These are phyloP conservation scores for Hermaeophaga mercurialis DNA, from an alignment of 2,888 invertebrate species.

Conservation along the genomic window DNA sequence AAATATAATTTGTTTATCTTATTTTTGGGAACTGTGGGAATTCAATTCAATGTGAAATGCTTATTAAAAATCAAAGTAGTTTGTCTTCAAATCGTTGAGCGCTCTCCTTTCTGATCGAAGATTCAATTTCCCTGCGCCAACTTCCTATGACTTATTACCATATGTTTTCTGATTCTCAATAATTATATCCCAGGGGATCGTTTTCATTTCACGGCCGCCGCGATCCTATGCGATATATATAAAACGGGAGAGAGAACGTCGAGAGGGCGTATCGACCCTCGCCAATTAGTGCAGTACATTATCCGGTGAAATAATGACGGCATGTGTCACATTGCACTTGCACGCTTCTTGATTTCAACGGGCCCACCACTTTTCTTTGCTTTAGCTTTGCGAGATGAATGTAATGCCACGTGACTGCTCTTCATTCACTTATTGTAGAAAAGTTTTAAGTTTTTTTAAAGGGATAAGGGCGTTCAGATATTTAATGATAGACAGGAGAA, in stretches of 20 bases:
- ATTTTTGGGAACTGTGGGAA: too few relatives aligned
- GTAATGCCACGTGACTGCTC: conserved; percentile 36
- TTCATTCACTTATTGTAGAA: conserved; percentile 27
- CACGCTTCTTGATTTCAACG: conserved; percentile 51
- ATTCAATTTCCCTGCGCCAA: neutral
- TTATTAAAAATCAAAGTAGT: too few relatives aligned
- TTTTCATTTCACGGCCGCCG: conserved; percentile 45
- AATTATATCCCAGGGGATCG: conserved; percentile 51
- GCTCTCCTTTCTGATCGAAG: neutral
- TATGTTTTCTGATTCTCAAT: conserved; percentile 52
- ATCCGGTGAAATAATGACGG: conserved; percentile 56
- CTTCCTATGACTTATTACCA: conserved; percentile 47
- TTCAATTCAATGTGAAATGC: too few relatives aligned
- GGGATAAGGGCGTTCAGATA: too few relatives aligned
- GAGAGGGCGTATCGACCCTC: conserved; percentile 45
- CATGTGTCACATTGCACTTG: conserved; percentile 57
- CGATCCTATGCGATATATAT: conserved; percentile 25
- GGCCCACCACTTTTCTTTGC: conserved; percentile 36
- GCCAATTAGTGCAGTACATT: conserved; percentile 56
- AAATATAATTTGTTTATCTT: too few relatives aligned
- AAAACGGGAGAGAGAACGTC: conserved; percentile 38
- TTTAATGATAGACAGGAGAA: too few relatives aligned
- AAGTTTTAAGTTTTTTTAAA: conserved; percentile 8
- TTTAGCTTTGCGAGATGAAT: neutral
- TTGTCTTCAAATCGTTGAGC: neutral